Conservation (phyloP, 2,113 vertebrate genomes). For the human region GRCh38 chr1:200056001-200056500, state of each 20-base stretch:
- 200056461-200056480: too few relatives aligned
- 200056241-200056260: not conserved
- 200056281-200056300: too few relatives aligned
- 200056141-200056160: accelerated
- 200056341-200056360: not conserved
- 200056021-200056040: not conserved
- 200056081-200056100: not conserved
- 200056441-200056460: not conserved
- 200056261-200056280: not conserved
- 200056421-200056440: not conserved
- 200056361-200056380: not conserved
- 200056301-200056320: accelerated
- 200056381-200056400: not conserved
- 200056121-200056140: not conserved
- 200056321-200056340: not conserved
- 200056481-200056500: not conserved
- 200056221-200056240: not conserved
- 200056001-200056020: not conserved
- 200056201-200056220: not conserved
- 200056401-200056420: not conserved
- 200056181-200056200: not conserved
- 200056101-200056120: accelerated
- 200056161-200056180: accelerated
- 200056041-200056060: not conserved
- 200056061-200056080: not conserved